Conservation (phyloP, 2,797 vertebrate genomes). For the Leptatherina wallacei region DNA sequence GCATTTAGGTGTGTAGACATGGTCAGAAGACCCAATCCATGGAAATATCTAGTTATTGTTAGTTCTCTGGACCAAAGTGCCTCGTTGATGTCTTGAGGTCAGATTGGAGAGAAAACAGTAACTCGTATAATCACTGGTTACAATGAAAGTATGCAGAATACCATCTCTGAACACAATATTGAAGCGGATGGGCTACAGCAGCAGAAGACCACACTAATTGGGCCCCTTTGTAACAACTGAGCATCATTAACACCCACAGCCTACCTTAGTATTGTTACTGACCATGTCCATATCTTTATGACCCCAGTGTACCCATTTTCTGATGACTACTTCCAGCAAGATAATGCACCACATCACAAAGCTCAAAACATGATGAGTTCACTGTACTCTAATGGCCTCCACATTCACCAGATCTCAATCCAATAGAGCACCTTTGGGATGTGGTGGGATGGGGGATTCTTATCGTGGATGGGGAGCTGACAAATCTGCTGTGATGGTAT, state of each 20-base stretch:
- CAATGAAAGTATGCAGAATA: not conserved
- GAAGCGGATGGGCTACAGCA: not conserved
- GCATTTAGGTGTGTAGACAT: not conserved
- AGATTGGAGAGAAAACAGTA: not conserved
- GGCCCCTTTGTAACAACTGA: not conserved
- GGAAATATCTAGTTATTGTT: no score
- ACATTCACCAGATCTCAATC: not conserved
- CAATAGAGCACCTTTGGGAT: not conserved
- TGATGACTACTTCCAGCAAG: slow-evolving; percentile 57
- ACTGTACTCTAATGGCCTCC: no score
- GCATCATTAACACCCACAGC: not conserved
- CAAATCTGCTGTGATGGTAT: no score
- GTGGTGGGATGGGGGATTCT: no score
- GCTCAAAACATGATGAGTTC: not conserved
- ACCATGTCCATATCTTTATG: slow-evolving; percentile 7
- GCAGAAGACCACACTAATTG: not conserved
- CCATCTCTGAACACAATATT: not conserved
- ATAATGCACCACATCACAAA: not conserved
- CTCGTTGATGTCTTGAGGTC: no score
- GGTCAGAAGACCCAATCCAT: not conserved
- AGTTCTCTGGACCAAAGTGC: no score
- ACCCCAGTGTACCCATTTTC: slow-evolving; percentile 43
- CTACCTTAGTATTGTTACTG: not conserved
- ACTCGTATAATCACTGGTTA: not conserved
- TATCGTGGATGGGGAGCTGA: no score